Percentiles rank a stretch among this genome's conserved stretches.
Evolutionary conservation across 2,113 vertebrate genomes (phyloP).

Genomic region (Donacobius atricapilla): DNA sequence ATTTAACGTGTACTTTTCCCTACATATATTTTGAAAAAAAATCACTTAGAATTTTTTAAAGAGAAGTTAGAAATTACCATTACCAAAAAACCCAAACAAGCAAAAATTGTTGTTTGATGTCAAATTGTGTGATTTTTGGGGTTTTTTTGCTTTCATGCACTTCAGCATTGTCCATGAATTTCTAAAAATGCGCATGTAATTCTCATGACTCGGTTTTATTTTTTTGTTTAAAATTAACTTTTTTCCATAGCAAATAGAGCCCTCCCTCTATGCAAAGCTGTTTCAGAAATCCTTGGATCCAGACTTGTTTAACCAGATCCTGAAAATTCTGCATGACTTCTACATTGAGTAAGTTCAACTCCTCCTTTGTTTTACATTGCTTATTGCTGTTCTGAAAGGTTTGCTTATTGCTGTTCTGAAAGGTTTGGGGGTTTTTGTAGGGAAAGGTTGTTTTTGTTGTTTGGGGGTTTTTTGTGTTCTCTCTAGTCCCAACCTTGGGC

Average conservation of each 20-base stretch:
- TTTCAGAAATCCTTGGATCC: slow-evolving; percentile 92
- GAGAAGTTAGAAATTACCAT: neutral
- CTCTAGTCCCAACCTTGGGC: accelerated
- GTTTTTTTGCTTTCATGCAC: neutral
- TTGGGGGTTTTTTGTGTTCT: neutral
- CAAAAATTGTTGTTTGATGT: neutral
- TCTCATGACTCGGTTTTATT: neutral
- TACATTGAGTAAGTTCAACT: slow-evolving; percentile 84
- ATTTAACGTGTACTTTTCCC: neutral
- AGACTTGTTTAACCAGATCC: slow-evolving; percentile 86
- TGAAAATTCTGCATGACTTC: slow-evolving; percentile 83
- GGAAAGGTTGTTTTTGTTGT: neutral
- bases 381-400: neutral
- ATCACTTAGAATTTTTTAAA: neutral
- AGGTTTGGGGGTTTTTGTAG: accelerated
- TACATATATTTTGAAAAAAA: neutral
- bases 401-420: neutral
- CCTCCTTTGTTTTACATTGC: neutral
- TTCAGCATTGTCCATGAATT: neutral
- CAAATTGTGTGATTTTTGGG: neutral
- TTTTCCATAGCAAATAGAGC: slow-evolving; percentile 86
- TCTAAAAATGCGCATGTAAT: neutral
- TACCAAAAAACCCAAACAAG: neutral
- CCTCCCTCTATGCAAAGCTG: slow-evolving; percentile 78
- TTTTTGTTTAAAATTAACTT: neutral